These are phyloP conservation scores for Rallus limicola DNA, from an alignment of 2,113 vertebrate species.

Conservation along the genomic window DNA sequence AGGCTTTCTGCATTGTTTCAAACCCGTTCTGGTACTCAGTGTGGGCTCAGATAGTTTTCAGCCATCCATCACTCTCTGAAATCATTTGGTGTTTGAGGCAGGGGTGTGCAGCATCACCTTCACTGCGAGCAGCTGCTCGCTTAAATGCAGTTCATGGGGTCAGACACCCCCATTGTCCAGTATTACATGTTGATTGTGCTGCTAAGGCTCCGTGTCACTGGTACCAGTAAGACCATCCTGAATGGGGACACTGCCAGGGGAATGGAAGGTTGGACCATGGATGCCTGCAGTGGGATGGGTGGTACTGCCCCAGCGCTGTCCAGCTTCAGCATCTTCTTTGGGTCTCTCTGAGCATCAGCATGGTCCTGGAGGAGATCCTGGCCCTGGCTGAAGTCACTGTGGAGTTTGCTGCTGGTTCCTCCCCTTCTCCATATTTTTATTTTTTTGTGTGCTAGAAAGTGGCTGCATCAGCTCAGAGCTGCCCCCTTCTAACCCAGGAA, in stretches of 20 bases:
- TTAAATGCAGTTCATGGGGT: accelerated
- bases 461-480: neutral
- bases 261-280: accelerated
- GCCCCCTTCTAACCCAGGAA: neutral
- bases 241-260: neutral
- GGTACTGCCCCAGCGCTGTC: neutral
- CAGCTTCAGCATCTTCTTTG: neutral
- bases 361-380: neutral
- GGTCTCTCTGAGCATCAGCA: neutral
- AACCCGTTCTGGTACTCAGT: accelerated
- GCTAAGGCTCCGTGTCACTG: accelerated
- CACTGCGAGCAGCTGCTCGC: accelerated
- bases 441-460: neutral
- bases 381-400: neutral
- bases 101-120: neutral
- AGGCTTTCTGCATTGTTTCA: neutral
- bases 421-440: neutral
- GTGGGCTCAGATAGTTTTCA: neutral
- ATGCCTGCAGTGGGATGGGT: accelerated
- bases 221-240: neutral
- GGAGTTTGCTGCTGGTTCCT: neutral
- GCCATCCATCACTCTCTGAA: neutral
- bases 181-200: accelerated
- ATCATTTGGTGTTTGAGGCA: neutral
- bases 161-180: accelerated